Percentiles rank a stretch among this genome's conserved stretches.
These are phyloP conservation scores for Cassiopea andromeda DNA, from an alignment of 30 jellyfish, hydroid and myxozoan genomes.

Conservation along the genomic window DNA sequence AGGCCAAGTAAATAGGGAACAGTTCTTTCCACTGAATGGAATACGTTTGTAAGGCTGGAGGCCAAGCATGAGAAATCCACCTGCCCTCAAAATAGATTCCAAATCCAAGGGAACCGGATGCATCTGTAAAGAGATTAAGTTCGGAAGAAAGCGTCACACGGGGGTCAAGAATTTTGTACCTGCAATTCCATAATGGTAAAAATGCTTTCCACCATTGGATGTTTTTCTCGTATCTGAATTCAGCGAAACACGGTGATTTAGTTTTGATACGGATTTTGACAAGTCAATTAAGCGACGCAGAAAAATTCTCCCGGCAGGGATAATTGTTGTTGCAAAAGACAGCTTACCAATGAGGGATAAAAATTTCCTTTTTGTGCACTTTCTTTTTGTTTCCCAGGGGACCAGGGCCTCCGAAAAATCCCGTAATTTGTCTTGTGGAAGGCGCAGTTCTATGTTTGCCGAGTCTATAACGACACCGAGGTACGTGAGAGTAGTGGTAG, in stretches of 20 bases:
- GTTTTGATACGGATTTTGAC: not conserved
- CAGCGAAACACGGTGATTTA: not conserved
- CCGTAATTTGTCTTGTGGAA: constrained; percentile 5
- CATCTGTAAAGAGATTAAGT: not conserved
- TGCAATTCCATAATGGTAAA: constrained; percentile 17
- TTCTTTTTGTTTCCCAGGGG: not conserved
- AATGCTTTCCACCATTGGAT: not conserved
- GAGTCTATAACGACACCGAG: constrained; percentile 29
- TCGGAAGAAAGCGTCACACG: not conserved
- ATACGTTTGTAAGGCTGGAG: not conserved
- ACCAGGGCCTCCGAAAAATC: not conserved
- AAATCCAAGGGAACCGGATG: constrained; percentile 16
- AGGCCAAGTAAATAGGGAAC: constrained; percentile 12
- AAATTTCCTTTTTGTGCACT: constrained; percentile 20
- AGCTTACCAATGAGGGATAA: constrained; percentile 28
- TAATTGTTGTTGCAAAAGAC: constrained; percentile 16
- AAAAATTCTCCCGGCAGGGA: constrained; percentile 8
- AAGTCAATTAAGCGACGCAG: constrained; percentile 1
- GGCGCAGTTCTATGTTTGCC: not conserved
- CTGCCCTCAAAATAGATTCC: not conserved
- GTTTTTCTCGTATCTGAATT: not conserved
- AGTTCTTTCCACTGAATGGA: constrained; percentile 27
- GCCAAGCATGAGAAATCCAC: constrained; percentile 23
- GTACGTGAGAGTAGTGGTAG: not conserved
- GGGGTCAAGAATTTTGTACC: constrained; percentile 3